Percentiles rank a stretch among this genome's conserved stretches.
Evolutionary conservation across 2,888 invertebrate genomes (phyloP).

Genomic region (Pterostichus madidus): DNA sequence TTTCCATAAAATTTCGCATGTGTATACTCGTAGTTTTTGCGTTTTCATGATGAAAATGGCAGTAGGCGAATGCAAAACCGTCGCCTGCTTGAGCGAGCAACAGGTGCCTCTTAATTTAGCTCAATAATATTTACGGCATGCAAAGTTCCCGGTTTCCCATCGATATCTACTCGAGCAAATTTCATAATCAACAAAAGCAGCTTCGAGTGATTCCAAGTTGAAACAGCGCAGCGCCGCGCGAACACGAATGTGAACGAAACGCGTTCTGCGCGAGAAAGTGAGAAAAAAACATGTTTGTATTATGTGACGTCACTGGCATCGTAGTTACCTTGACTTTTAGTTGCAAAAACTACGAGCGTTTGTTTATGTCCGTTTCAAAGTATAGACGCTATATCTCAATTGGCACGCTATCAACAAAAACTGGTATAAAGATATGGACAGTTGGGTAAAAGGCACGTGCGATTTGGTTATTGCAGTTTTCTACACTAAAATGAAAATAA

Average conservation of each 20-base stretch:
- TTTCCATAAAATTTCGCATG: not conserved
- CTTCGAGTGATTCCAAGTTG: not conserved
- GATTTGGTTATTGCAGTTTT: slow-evolving; percentile 7
- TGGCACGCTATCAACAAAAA: slow-evolving; percentile 55
- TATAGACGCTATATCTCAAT: slow-evolving; percentile 44
- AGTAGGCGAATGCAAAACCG: not conserved
- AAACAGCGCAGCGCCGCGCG: not conserved
- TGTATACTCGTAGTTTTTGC: not conserved
- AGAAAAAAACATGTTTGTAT: slow-evolving; percentile 63
- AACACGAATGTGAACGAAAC: slow-evolving; percentile 6
- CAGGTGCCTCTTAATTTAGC: slow-evolving; percentile 53
- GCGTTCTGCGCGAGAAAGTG: slow-evolving; percentile 58
- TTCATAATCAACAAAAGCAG: slow-evolving; percentile 33
- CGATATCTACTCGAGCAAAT: slow-evolving; percentile 9
- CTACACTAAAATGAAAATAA: slow-evolving; percentile 16
- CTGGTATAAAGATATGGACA: slow-evolving; percentile 23
- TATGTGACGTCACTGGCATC: slow-evolving; percentile 61
- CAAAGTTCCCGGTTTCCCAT: slow-evolving; percentile 29
- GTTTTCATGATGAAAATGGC: not conserved
- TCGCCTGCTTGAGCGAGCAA: slow-evolving; percentile 25
- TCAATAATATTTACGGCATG: slow-evolving; percentile 53
- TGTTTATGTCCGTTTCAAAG: slow-evolving; percentile 60
- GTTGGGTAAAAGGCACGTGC: slow-evolving; percentile 8
- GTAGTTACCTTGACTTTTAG: slow-evolving; percentile 65
- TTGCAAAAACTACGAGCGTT: slow-evolving; percentile 58